These are phyloP conservation scores for Dascyllus trimaculatus DNA, from an alignment of 2,113 vertebrate genomes.

Conservation along the genomic window DNA sequence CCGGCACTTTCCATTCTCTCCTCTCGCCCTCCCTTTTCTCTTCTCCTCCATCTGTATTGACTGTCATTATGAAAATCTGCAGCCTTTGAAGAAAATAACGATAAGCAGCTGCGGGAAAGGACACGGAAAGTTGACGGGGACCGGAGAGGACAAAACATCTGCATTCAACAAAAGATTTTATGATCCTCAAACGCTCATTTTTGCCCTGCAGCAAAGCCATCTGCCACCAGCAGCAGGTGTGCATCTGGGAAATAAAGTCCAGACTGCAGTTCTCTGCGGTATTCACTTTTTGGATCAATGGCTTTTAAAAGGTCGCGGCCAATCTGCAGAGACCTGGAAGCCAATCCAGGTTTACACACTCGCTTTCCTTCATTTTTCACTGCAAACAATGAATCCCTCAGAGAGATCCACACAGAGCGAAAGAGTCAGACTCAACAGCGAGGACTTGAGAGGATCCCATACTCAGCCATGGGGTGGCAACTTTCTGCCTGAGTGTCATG, in stretches of 20 bases:
- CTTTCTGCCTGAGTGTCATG: conserved; percentile 64
- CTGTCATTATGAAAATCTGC: conserved; percentile 37
- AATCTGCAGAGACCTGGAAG: conserved; percentile 49
- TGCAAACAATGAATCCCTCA: conserved; percentile 63
- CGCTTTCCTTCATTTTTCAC: conserved; percentile 50
- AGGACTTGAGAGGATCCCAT: conserved; percentile 46
- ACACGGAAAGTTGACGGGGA: conserved; percentile 35
- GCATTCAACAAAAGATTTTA: conserved; percentile 69
- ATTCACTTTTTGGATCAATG: conserved; percentile 66
- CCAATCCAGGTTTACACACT: conserved; percentile 61
- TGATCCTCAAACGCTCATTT: conserved; percentile 60
- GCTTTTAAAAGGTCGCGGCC: conserved; percentile 75
- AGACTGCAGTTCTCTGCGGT: conserved; percentile 50
- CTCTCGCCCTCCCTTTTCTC: not conserved
- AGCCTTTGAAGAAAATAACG: conserved; percentile 35
- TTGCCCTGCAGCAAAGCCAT: conserved; percentile 72
- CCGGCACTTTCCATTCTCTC: conserved; percentile 6
- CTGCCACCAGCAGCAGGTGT: conserved; percentile 76
- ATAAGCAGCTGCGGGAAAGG: conserved; percentile 53
- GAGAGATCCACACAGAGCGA: conserved; percentile 52
- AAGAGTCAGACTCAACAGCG: conserved; percentile 21
- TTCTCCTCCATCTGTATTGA: conserved; percentile 2
- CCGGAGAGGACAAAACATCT: conserved; percentile 66
- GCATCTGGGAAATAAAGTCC: conserved; percentile 68
- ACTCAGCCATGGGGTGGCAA: conserved; percentile 46